Percentiles rank a stretch among this genome's conserved stretches.
Evolutionary conservation across 2,888 invertebrate genomes (phyloP).

Genomic region (Lasioglossum leucozonium): DNA sequence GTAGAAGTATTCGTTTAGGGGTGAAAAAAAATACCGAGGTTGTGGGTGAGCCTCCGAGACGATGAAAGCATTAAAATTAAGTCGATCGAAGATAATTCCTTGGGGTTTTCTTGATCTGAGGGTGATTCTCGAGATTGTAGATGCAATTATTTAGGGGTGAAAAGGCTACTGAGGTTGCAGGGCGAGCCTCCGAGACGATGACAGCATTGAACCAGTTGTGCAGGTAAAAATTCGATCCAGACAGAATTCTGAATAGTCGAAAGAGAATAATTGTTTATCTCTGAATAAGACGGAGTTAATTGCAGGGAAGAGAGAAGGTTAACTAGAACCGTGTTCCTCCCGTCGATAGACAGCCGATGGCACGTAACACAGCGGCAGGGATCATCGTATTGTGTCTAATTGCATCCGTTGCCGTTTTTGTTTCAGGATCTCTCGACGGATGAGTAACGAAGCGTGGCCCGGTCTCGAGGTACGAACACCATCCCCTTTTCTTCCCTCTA

Average conservation of each 20-base stretch:
- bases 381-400: slow-evolving; percentile 53
- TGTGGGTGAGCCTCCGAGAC: too few relatives aligned
- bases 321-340: not conserved
- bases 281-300: not conserved
- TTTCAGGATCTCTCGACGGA: slow-evolving; percentile 60
- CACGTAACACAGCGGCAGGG: slow-evolving; percentile 7
- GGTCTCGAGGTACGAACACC: slow-evolving; percentile 50
- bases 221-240: too few relatives aligned
- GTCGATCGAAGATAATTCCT: too few relatives aligned
- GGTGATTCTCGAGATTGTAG: too few relatives aligned
- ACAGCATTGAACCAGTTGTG: too few relatives aligned
- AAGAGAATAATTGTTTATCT: not conserved
- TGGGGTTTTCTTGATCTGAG: too few relatives aligned
- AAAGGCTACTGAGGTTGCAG: too few relatives aligned
- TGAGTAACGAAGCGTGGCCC: slow-evolving; percentile 60
- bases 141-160: too few relatives aligned
- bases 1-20: too few relatives aligned
- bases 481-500: slow-evolving; percentile 49
- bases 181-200: too few relatives aligned
- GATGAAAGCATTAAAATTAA: too few relatives aligned
- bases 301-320: not conserved
- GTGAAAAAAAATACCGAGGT: too few relatives aligned
- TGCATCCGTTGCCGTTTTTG: slow-evolving; percentile 63
- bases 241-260: not conserved
- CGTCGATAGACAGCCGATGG: not conserved